Base-by-base conservation (phyloP, 2,113 vertebrate species). In the Turnix velox region DNA sequence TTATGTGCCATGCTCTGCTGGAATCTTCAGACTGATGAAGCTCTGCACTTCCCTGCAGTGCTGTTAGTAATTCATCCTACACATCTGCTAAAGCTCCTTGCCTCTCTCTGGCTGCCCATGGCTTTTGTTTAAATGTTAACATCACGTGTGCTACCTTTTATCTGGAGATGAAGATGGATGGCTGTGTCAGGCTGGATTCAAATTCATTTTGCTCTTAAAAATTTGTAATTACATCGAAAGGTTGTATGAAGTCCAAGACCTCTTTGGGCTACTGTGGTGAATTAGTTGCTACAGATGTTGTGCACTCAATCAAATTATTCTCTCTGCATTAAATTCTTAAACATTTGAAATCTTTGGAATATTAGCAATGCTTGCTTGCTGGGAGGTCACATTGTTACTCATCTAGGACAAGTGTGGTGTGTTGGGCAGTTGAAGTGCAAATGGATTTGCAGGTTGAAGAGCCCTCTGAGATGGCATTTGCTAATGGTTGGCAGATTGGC, bases 261-360 rank as follows among this genome's bases (percentile, higher is more conserved):
- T 84, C 78, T 92, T 54, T 87, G 87, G 74, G 84, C 74, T 68
- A 79, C 74, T 91, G 87, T 54, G 67, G 87, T 96, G 93, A 94
- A 94, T 95, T 95, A 95, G 71, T 84, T 93, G 80, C 77, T 91
- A 65, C 84, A 85, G 87, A 93, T 91, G 91, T 35, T 68, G 73
- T 48, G 71, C 59, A 51, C 93, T 93, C 88, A 92, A 62, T 94
- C 81, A 91, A 84, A 89, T 82, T 40, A 1, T 84, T 91, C 88
- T 90, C 69, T 61, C 57, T 73, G 87, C 94, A 95, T 95, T 94
- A 89, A 88, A 93, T 93, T 92, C 90, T 95, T 95, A 91, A 93
- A 72, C 48, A 42, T 80, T 81, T 82, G 62, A 89, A 85, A 84
- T 95, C 49, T 87, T 58, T 73, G 80, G 87, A 91, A 87, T 89